Evolutionary conservation across 2,888 invertebrate genomes (phyloP).

Genomic region (Drosophila mimica): DNA sequence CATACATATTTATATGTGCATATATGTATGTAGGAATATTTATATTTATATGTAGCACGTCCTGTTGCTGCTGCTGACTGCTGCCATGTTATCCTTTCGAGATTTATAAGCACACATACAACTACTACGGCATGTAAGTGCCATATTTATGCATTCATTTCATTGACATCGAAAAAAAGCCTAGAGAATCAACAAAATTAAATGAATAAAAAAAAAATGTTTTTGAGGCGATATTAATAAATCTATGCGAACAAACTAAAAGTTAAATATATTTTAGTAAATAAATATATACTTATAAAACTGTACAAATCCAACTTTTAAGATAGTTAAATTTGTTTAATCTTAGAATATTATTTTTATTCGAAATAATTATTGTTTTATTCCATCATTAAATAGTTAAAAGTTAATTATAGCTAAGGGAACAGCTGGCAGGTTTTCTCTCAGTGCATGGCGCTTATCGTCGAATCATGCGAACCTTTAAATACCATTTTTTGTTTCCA

Average conservation of each 20-base stretch:
- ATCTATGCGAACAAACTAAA: background rate
- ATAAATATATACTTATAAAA: background rate
- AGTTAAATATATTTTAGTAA: background rate
- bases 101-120: slow-evolving; percentile 46
- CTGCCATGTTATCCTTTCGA: slow-evolving; percentile 50
- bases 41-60: slow-evolving; percentile 40
- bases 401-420: background rate
- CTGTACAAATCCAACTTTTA: background rate
- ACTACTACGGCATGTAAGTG: slow-evolving; percentile 31
- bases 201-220: too few relatives aligned
- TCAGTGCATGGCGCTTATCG: background rate
- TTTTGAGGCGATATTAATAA: background rate
- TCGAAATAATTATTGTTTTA: background rate
- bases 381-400: background rate
- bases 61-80: slow-evolving; percentile 53
- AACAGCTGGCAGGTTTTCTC: background rate
- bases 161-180: slow-evolving; percentile 51
- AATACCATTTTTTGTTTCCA: background rate
- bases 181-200: background rate
- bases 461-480: background rate
- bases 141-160: slow-evolving; percentile 51
- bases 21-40: slow-evolving; percentile 28
- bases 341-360: background rate
- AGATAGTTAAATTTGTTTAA: background rate
- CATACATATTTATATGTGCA: slow-evolving; percentile 3